phyloP scores from a whole-genome alignment of 2,888 invertebrate species.

The Pseudanteris insignis region DNA sequence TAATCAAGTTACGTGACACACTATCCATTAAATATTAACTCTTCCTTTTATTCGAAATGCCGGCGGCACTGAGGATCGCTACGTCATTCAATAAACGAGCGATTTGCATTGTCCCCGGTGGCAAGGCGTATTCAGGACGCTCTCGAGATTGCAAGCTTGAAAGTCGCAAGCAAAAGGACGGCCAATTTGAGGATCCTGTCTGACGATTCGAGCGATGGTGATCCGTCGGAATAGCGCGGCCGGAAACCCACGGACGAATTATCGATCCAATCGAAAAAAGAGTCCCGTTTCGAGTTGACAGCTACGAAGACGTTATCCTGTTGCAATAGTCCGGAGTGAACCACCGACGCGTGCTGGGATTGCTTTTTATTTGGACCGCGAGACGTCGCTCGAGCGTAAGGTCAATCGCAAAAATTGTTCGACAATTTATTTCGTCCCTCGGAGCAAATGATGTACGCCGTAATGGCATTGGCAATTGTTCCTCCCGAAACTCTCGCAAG shows the following conservation, averaged over 20 bases:
- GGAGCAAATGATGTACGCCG: conserved; percentile 6
- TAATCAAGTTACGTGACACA: conserved; percentile 46
- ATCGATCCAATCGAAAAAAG: no score
- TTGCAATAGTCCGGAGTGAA: no score
- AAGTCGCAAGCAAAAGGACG: background rate
- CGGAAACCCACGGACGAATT: no score
- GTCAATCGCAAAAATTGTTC: background rate
- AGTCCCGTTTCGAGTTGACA: no score
- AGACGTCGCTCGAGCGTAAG: background rate
- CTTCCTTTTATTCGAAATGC: conserved; percentile 12
- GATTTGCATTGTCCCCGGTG: conserved; percentile 7
- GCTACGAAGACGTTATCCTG: no score
- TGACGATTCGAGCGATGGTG: background rate
- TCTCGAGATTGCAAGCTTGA: conserved; percentile 13
- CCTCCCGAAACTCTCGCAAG: no score
- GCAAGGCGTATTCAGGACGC: conserved; percentile 4
- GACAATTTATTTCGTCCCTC: conserved; percentile 5
- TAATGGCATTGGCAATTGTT: no score
- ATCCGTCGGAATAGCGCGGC: background rate
- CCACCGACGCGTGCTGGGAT: background rate
- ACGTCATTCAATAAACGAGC: background rate
- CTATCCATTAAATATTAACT: conserved; percentile 37
- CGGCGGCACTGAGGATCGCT: conserved; percentile 17
- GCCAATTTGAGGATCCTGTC: background rate
- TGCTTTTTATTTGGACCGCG: conserved; percentile 2